Evolutionary conservation across 2,888 invertebrate genomes (phyloP).

Genomic region (Athrips mouffetella): DNA sequence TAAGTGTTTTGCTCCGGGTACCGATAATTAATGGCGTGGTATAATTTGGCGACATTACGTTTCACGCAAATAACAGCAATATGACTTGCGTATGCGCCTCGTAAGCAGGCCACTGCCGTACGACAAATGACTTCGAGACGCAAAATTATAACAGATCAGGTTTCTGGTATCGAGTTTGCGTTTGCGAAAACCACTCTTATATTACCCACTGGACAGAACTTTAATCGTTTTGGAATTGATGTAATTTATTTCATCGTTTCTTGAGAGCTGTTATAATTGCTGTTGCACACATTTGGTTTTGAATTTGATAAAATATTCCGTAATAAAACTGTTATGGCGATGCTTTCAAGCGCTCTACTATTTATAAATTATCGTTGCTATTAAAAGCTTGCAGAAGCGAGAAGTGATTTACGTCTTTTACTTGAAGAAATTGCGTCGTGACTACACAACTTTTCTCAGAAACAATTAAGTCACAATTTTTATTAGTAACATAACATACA

Average conservation of each 20-base stretch:
- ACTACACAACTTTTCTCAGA: too few relatives aligned
- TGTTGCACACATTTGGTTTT: constrained; percentile 2
- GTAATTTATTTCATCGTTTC: constrained; percentile 12
- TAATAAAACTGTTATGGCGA: constrained; percentile 4
- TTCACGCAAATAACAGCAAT: constrained; percentile 61
- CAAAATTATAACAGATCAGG: constrained; percentile 58
- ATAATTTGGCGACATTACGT: constrained; percentile 68
- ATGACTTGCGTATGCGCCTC: constrained; percentile 50
- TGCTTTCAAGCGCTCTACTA: not conserved
- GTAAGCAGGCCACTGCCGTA: constrained; percentile 56
- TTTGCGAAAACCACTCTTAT: constrained; percentile 47
- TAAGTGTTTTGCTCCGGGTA: constrained; percentile 39
- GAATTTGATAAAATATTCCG: constrained; percentile 6
- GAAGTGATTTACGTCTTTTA: too few relatives aligned
- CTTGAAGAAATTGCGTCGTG: too few relatives aligned
- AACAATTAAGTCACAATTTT: not conserved
- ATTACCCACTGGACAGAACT: constrained; percentile 39
- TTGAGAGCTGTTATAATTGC: constrained; percentile 10
- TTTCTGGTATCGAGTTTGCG: constrained; percentile 60
- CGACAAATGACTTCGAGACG: constrained; percentile 58
- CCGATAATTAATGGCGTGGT: constrained; percentile 55
- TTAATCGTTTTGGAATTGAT: constrained; percentile 34
- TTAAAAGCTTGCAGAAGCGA: too few relatives aligned
- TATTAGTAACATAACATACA: not conserved
- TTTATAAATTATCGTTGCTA: not conserved